Evolutionary conservation across 2,888 invertebrate genomes (phyloP).

Genomic region (Microchrysa polita): DNA sequence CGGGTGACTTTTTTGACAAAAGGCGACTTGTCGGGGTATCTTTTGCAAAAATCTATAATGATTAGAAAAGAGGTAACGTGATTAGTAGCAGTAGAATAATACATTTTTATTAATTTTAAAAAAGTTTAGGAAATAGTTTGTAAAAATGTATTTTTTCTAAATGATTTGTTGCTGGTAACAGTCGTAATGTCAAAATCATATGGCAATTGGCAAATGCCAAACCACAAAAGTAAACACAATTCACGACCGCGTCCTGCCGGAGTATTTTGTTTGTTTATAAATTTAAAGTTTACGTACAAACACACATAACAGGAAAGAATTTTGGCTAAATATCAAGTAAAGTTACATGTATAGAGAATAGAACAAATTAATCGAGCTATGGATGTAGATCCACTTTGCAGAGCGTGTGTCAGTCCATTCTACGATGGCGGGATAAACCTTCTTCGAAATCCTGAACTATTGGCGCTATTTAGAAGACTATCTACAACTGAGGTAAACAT

Average conservation of each 20-base stretch:
- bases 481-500: conserved; percentile 14
- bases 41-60: too few species aligned
- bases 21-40: too few species aligned
- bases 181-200: too few species aligned
- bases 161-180: too few species aligned
- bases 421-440: neutral
- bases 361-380: conserved; percentile 2
- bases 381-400: neutral
- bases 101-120: too few species aligned
- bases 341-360: neutral
- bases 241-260: neutral
- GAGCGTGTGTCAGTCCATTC: conserved; percentile 17
- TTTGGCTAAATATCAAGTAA: neutral
- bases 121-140: too few species aligned
- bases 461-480: neutral
- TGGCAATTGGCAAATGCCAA: neutral
- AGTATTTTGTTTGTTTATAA: too few species aligned
- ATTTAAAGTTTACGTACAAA: too few species aligned
- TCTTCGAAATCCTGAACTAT: neutral
- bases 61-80: too few species aligned
- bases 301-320: neutral
- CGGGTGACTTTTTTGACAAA: too few species aligned
- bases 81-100: too few species aligned
- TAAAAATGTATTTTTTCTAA: too few species aligned
- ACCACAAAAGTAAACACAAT: neutral